Percentiles rank a stretch among this genome's conserved stretches.
Evolutionary conservation across 2,888 invertebrate species (phyloP).

Genomic region (Chalcis sispes): DNA sequence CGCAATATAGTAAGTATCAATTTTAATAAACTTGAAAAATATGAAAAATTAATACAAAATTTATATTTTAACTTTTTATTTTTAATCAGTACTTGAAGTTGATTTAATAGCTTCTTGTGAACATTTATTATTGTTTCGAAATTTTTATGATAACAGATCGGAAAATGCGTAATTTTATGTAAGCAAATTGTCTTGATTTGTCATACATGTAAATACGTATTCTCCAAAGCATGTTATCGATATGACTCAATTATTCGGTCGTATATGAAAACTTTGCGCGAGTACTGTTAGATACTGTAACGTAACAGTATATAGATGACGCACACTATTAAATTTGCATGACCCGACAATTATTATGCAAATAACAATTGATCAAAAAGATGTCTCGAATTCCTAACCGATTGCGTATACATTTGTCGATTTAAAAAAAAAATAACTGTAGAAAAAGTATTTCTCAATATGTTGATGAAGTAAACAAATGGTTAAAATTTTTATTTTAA

Average conservation of each 20-base stretch:
- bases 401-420: slow-evolving; percentile 25
- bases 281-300: slow-evolving; percentile 2
- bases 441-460: slow-evolving; percentile 5
- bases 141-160: too few relatives aligned
- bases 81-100: too few relatives aligned
- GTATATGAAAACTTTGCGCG: slow-evolving; percentile 39
- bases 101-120: too few relatives aligned
- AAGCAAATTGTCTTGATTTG: too few relatives aligned
- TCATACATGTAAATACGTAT: not conserved
- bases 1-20: too few relatives aligned
- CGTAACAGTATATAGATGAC: slow-evolving; percentile 42
- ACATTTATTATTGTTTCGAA: too few relatives aligned
- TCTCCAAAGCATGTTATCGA: not conserved
- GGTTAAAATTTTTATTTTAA: too few relatives aligned
- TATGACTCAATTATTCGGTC: slow-evolving; percentile 22
- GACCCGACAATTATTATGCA: slow-evolving; percentile 42
- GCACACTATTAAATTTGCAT: slow-evolving; percentile 36
- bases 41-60: too few relatives aligned
- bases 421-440: not conserved
- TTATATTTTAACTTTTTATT: too few relatives aligned
- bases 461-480: not conserved
- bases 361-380: slow-evolving; percentile 41
- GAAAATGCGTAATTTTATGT: too few relatives aligned
- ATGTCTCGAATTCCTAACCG: slow-evolving; percentile 27
- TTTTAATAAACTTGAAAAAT: too few relatives aligned